Evolutionary conservation across 2,888 invertebrate species (phyloP).

Genomic region (Acanthococcus lagerstroemiae): DNA sequence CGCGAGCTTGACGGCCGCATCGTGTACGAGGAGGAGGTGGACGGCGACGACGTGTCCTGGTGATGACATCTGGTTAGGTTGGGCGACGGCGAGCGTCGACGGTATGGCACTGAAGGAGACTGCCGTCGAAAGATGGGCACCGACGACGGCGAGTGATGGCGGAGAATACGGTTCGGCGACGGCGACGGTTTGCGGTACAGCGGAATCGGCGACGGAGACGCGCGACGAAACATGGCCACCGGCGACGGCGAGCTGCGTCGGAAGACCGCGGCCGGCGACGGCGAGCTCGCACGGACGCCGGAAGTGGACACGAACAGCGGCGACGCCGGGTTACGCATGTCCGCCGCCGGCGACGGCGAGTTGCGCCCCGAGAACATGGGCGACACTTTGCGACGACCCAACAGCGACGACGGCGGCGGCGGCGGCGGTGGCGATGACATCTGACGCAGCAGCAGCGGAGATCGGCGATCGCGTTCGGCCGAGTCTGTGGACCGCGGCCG

Average conservation of each 20-base stretch:
- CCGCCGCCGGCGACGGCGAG: slow-evolving; percentile 9
- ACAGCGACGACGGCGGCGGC: background rate
- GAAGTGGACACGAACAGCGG: too few species aligned
- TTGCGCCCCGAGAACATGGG: background rate
- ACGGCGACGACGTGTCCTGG: slow-evolving; percentile 39
- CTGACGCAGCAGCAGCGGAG: background rate
- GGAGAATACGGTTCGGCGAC: slow-evolving; percentile 33
- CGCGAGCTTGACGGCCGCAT: slow-evolving; percentile 55
- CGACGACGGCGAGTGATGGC: slow-evolving; percentile 37
- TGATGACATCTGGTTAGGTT: slow-evolving; percentile 37
- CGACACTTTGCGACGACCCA: background rate
- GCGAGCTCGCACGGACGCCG: slow-evolving; percentile 45
- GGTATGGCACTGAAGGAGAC: slow-evolving; percentile 54
- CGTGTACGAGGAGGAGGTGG: slow-evolving; percentile 51
- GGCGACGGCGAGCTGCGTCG: slow-evolving; percentile 34
- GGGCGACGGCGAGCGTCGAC: slow-evolving; percentile 54
- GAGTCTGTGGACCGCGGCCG: background rate
- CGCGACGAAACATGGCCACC: slow-evolving; percentile 1
- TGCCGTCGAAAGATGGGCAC: slow-evolving; percentile 37
- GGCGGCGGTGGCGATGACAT: background rate
- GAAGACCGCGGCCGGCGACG: slow-evolving; percentile 39
- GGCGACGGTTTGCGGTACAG: slow-evolving; percentile 34
- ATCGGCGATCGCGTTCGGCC: slow-evolving; percentile 7
- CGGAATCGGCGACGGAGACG: slow-evolving; percentile 35
- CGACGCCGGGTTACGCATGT: slow-evolving; percentile 39